Percentiles rank a stretch among this genome's conserved stretches.
Evolutionary conservation across 2,888 invertebrate genomes (phyloP).

Genomic region (Troides oblongomaculatus): DNA sequence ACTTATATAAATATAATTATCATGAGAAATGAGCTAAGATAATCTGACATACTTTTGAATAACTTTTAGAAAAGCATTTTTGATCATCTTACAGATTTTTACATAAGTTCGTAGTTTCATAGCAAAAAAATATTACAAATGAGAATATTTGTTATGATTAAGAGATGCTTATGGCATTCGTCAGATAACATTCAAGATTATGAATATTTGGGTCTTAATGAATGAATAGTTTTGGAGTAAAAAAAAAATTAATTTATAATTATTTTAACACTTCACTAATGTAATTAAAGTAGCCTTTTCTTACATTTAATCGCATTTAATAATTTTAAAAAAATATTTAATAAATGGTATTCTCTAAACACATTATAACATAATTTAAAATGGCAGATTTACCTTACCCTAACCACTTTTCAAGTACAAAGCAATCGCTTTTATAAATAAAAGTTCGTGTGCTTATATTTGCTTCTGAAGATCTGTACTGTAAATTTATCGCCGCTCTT

Average conservation of each 20-base stretch:
- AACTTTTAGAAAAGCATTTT: neutral
- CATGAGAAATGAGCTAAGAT: neutral
- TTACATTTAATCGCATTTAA: too few species aligned
- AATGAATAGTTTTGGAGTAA: slow-evolving; percentile 6
- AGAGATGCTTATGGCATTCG: slow-evolving; percentile 17
- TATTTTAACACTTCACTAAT: slow-evolving; percentile 16
- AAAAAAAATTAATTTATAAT: slow-evolving; percentile 3
- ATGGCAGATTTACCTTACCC: neutral
- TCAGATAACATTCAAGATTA: slow-evolving; percentile 18
- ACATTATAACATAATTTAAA: neutral
- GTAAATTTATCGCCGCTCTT: slow-evolving; percentile 67
- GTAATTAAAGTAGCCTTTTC: too few species aligned
- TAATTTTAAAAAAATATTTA: too few species aligned
- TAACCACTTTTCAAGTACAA: slow-evolving; percentile 53
- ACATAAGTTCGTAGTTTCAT: slow-evolving; percentile 13
- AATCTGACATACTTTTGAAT: neutral
- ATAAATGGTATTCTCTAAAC: too few species aligned
- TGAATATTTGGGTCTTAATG: slow-evolving; percentile 20
- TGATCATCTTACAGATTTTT: slow-evolving; percentile 1
- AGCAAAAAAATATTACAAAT: slow-evolving; percentile 6
- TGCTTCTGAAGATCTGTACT: slow-evolving; percentile 50
- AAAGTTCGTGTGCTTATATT: slow-evolving; percentile 56
- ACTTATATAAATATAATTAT: neutral
- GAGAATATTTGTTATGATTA: slow-evolving; percentile 22
- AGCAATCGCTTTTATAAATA: slow-evolving; percentile 56